Base-by-base conservation (phyloP, 1,140 invertebrate genomes). In the Drosophila biarmipes region DNA sequence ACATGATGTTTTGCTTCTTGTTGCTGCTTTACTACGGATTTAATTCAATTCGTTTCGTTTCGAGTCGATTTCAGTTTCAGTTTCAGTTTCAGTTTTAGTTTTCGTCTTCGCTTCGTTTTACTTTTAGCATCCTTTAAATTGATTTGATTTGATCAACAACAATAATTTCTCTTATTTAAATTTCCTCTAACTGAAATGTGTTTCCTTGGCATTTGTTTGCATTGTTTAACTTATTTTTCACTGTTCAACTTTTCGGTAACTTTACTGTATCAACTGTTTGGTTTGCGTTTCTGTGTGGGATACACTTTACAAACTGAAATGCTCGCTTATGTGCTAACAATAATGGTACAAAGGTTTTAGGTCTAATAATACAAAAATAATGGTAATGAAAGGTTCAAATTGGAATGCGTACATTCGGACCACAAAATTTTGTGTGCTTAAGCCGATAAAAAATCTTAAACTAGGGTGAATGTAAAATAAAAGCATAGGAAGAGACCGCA, bases 1-100 rank as follows among this genome's bases (percentile, higher is more conserved):
- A 87, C 85, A 87, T 84, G 84, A 90, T 79, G 69, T 81, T 86
- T 86, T 90, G 61, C 68, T 85, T 90, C 51, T 80, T 76, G 64
- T 76, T 80, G 51, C 66, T 80, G 52, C 64, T 66, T 62, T 54
- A 45, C 45, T 78, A 53, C 67, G 51, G 57, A 62, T 66, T 71
- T 56, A 38, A 56, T 69, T 69, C 45, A 64, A 67, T 67, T 67
- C 54, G 24, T n/a, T 58, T 58, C 48, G 58, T 63, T 49, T 66
- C 57, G 55, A 48, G 55, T 68, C 61, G 63, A 29, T 46, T 59
- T 73, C 43, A 40, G 31, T 75, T 76, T 53, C 45, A 43, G 27
- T 66, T 68, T 76, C 42, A 58, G 61, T 37, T 48, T 48, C 7
- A 29, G 46, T 48, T 51, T 34, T 34, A 17, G 42, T 27, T 51